Percentiles rank a stretch among this genome's conserved stretches.
These are phyloP conservation scores for Lampropteryx suffumata DNA, from an alignment of 2,888 invertebrate genomes.

Conservation along the genomic window DNA sequence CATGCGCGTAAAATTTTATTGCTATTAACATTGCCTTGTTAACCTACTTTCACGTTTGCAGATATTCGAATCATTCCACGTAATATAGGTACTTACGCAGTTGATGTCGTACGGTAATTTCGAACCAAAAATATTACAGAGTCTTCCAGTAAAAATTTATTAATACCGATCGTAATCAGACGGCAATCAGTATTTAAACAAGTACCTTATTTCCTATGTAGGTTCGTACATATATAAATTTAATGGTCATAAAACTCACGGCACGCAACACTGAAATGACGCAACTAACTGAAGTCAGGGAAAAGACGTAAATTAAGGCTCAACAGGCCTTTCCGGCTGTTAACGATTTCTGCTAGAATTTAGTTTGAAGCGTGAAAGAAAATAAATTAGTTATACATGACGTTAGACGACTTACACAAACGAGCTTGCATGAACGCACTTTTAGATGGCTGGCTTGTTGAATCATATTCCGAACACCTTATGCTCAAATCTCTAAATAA, in stretches of 20 bases:
- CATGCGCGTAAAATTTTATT: constrained; percentile 34
- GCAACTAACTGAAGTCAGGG: constrained; percentile 66
- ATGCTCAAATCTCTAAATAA: constrained; percentile 24
- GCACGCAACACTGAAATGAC: constrained; percentile 76
- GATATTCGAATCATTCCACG: constrained; percentile 30
- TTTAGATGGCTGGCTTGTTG: constrained; percentile 22
- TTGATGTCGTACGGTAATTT: constrained; percentile 28
- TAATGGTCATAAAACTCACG: constrained; percentile 66
- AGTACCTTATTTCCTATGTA: constrained; percentile 75
- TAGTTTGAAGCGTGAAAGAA: constrained; percentile 76
- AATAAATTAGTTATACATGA: constrained; percentile 77
- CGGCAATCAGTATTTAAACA: constrained; percentile 70
- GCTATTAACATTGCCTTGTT: constrained; percentile 35
- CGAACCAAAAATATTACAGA: constrained; percentile 29
- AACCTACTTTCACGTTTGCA: constrained; percentile 33
- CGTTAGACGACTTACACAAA: constrained; percentile 40
- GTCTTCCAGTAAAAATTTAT: constrained; percentile 52
- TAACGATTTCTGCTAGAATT: constrained; percentile 74
- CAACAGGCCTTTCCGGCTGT: constrained; percentile 77
- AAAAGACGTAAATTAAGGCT: constrained; percentile 75
- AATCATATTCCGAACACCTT: constrained; percentile 10
- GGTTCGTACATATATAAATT: constrained; percentile 63
- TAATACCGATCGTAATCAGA: constrained; percentile 61
- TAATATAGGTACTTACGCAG: constrained; percentile 20
- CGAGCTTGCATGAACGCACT: constrained; percentile 28